Evolutionary conservation across 2,113 vertebrate species (phyloP).

Genomic region (Epinephelus lanceolatus): DNA sequence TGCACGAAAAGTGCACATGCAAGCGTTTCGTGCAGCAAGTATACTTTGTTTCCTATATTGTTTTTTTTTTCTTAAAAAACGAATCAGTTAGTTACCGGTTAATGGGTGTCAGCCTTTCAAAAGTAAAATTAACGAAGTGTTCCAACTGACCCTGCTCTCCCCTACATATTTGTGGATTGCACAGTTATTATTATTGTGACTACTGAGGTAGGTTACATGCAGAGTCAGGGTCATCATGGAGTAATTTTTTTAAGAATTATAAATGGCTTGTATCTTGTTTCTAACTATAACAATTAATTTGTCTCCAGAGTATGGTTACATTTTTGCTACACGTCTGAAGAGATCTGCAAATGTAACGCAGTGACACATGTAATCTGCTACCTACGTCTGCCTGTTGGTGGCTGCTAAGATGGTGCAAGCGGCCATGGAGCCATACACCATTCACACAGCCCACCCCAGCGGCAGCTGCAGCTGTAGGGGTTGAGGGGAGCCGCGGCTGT

Average conservation of each 20-base stretch:
- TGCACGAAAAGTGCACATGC: no score
- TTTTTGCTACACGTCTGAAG: neutral
- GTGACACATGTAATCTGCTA: neutral
- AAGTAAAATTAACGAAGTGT: no score
- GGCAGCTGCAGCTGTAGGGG: neutral
- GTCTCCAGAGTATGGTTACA: neutral
- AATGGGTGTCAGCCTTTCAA: no score
- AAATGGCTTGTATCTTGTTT: neutral
- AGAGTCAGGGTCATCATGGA: neutral
- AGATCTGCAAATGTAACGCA: neutral
- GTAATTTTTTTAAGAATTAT: neutral
- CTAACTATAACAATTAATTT: neutral
- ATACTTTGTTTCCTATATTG: no score
- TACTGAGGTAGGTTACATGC: neutral
- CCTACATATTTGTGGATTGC: no score
- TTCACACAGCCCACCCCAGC: neutral
- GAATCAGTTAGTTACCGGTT: no score
- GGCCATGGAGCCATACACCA: neutral
- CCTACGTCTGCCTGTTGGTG: neutral
- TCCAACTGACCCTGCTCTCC: no score
- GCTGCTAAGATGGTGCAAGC: neutral
- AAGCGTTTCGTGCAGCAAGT: no score
- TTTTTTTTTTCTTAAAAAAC: no score
- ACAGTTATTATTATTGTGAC: no score
- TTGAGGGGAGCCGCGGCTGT: slow-evolving; percentile 37